A percentile compares a stretch with the other conserved stretches of the same genome.
Conservation (phyloP, 1,140 invertebrate species). For the Venustaconcha ellipsiformis region DNA sequence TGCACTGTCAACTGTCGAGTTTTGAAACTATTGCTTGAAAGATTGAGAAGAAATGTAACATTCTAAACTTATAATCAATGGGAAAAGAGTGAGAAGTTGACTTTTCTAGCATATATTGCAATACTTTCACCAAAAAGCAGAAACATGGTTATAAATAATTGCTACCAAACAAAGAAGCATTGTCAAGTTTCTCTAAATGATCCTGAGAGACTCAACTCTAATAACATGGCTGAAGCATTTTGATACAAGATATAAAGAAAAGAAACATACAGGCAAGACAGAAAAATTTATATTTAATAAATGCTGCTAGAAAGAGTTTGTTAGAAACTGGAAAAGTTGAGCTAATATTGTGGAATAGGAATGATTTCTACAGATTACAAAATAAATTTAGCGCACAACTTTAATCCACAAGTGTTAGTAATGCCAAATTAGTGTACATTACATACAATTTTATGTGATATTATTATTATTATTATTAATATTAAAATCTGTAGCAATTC, state of each 20-base stretch:
- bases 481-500: conserved; percentile 11
- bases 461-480: conserved; percentile 9
- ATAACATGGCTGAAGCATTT: background rate
- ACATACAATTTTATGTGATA: conserved; percentile 34
- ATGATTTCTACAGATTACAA: conserved; percentile 5
- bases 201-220: too few species aligned
- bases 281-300: background rate
- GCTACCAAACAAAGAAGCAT: too few species aligned
- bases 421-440: conserved; percentile 34
- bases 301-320: background rate
- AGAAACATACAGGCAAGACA: background rate
- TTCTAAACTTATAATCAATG: too few species aligned
- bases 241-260: background rate
- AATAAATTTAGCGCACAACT: conserved; percentile 29
- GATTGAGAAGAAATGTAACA: too few species aligned
- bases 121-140: too few species aligned
- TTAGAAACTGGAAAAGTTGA: conserved; percentile 2
- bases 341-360: background rate
- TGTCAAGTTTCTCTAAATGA: too few species aligned
- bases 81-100: too few species aligned
- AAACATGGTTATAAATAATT: too few species aligned
- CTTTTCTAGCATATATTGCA: too few species aligned
- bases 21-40: too few species aligned
- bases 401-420: conserved; percentile 36
- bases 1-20: too few species aligned